Evolutionary conservation across 1,140 invertebrate genomes (phyloP).

Genomic region (Oedothorax gibbosus): DNA sequence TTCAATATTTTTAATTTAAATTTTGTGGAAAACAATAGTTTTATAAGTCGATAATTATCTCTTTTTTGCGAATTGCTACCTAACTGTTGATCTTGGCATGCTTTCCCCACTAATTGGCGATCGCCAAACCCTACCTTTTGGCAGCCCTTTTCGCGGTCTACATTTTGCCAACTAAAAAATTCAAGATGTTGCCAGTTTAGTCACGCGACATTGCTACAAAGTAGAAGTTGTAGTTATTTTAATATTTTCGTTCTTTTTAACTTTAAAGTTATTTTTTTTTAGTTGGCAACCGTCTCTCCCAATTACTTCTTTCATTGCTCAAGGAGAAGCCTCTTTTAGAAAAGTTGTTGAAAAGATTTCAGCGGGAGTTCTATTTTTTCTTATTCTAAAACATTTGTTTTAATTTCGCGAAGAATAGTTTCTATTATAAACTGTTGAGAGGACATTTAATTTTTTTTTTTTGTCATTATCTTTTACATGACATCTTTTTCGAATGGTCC

Average conservation of each 20-base stretch:
- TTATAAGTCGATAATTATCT: too few relatives aligned
- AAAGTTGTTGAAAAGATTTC: conserved; percentile 12
- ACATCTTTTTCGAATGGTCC: too few relatives aligned
- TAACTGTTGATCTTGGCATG: not conserved
- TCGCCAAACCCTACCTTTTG: not conserved
- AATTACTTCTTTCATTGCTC: conserved; percentile 48
- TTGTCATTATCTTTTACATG: too few relatives aligned
- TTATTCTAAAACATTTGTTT: conserved; percentile 29
- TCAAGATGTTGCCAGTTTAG: conserved; percentile 31
- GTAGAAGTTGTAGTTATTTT: conserved; percentile 12
- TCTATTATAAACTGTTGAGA: conserved; percentile 11
- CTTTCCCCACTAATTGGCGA: not conserved
- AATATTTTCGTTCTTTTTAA: not conserved
- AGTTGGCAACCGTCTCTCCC: conserved; percentile 14
- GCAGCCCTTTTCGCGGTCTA: not conserved
- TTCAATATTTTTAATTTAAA: too few relatives aligned
- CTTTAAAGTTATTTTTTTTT: not conserved
- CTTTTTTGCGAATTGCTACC: too few relatives aligned
- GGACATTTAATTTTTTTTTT: not conserved
- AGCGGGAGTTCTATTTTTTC: not conserved
- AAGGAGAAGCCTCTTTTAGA: not conserved
- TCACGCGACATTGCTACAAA: conserved; percentile 31
- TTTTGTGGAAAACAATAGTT: too few relatives aligned
- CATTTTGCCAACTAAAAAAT: not conserved
- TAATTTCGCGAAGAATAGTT: conserved; percentile 43